phyloP scores from a whole-genome alignment of 2,797 vertebrate species.

The Myioborus melanocephalus region DNA sequence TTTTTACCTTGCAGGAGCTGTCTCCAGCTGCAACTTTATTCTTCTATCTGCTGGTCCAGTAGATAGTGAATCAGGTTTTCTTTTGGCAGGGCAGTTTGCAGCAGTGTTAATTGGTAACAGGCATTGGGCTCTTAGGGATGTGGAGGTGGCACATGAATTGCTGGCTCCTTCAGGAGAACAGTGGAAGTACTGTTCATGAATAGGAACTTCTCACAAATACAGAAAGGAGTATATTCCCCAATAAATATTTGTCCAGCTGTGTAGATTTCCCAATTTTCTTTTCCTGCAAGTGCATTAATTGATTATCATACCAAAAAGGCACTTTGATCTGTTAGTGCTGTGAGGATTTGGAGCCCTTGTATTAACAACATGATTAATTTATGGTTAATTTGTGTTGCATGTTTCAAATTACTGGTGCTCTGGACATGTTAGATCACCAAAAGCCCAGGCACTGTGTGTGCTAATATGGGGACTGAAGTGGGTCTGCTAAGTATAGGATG shows the following conservation, averaged over 20 bases:
- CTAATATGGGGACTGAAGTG: background rate
- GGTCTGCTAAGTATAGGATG: background rate
- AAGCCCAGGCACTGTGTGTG: background rate
- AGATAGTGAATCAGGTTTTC: background rate
- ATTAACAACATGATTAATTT: background rate
- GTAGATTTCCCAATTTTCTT: background rate
- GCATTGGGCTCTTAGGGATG: background rate
- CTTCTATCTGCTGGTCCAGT: background rate
- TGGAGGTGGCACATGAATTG: background rate
- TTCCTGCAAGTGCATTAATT: background rate
- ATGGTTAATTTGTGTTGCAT: background rate
- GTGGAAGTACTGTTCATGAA: background rate
- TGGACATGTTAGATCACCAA: background rate
- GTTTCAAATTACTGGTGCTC: background rate
- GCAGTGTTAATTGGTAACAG: background rate
- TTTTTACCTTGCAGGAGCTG: background rate
- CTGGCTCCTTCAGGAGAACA: background rate
- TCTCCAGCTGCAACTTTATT: background rate
- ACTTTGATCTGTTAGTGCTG: background rate
- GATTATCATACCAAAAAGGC: background rate
- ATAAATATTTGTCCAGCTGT: background rate
- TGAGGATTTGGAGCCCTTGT: background rate
- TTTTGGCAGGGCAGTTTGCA: background rate
- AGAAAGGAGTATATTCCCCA: background rate
- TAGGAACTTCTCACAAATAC: background rate